Conservation (phyloP, 2,113 vertebrate species). For the Heterocephalus glaber region DNA sequence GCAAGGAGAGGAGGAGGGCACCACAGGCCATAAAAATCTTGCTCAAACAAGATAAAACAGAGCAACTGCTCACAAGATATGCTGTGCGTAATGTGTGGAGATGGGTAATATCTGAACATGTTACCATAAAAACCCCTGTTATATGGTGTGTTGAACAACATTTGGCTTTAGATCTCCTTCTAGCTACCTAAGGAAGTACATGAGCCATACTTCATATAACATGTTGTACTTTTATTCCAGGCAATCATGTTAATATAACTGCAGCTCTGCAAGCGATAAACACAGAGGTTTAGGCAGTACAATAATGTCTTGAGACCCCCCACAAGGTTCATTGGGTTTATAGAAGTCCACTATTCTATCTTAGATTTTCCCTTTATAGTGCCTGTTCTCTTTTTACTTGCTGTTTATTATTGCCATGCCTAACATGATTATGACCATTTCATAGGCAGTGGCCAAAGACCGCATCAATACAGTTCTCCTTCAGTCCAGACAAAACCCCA, state of each 20-base stretch:
- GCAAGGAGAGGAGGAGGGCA: not conserved
- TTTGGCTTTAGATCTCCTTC: not conserved
- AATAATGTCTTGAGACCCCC: not conserved
- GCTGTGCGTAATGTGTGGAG: not conserved
- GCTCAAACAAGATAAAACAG: not conserved
- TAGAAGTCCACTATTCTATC: not conserved
- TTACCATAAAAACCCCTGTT: not conserved
- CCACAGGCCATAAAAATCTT: not conserved
- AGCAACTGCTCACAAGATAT: not conserved
- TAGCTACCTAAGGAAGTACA: not conserved
- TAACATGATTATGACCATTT: not conserved
- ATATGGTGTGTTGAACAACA: not conserved
- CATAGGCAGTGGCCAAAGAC: no score
- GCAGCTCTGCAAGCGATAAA: not conserved
- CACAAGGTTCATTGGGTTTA: not conserved
- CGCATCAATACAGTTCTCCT: no score
- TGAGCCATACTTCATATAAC: no score
- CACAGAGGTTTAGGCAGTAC: not conserved
- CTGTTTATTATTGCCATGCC: not conserved
- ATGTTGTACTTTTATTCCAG: no score
- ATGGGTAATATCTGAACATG: not conserved
- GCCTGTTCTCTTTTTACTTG: not conserved
- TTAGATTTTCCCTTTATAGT: not conserved
- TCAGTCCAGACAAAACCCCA: no score
- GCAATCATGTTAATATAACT: no score